Conservation (phyloP, 2,888 invertebrate species). For the Drosophila flavopinicola region DNA sequence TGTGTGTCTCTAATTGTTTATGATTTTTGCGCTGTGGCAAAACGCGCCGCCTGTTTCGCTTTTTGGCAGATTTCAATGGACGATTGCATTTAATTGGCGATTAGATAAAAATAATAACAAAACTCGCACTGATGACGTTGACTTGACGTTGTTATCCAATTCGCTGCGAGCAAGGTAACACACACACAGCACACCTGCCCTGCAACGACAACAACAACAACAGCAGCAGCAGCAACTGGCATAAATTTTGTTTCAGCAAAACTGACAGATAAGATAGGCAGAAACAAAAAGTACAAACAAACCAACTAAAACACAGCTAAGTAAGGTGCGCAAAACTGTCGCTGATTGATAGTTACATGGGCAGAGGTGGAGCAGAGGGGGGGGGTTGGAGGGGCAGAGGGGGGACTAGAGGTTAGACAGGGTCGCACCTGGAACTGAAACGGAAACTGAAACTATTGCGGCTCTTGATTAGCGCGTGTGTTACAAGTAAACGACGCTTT, state of each 20-base stretch:
- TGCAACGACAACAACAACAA: constrained; percentile 5
- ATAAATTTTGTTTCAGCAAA: constrained; percentile 75
- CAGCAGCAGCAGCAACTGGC: constrained; percentile 37
- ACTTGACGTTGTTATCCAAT: constrained; percentile 70
- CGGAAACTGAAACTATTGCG: constrained; percentile 17
- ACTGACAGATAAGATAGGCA: constrained; percentile 65
- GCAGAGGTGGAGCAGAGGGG: constrained; percentile 7
- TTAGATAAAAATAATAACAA: constrained; percentile 59
- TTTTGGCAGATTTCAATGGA: constrained; percentile 33
- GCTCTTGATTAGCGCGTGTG: constrained; percentile 75
- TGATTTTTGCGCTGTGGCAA: constrained; percentile 47
- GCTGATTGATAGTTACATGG: constrained; percentile 64
- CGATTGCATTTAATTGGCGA: constrained; percentile 73
- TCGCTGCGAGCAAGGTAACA: constrained; percentile 35
- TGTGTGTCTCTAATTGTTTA: constrained; percentile 79
- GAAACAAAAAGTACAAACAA: constrained; percentile 27
- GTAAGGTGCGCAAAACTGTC: constrained; percentile 67
- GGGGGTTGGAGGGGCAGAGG: constrained; percentile 1
- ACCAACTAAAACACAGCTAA: constrained; percentile 11
- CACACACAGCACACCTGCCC: constrained; percentile 4
- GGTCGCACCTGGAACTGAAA: constrained; percentile 21
- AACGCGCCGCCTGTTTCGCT: constrained; percentile 15
- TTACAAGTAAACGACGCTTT: constrained; percentile 49
- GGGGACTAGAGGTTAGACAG: constrained; percentile 6
- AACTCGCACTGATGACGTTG: constrained; percentile 46